Percentiles rank a stretch among this genome's conserved stretches.
Conservation (phyloP, 2,113 vertebrate species). For the Aleadryas rufinucha region DNA sequence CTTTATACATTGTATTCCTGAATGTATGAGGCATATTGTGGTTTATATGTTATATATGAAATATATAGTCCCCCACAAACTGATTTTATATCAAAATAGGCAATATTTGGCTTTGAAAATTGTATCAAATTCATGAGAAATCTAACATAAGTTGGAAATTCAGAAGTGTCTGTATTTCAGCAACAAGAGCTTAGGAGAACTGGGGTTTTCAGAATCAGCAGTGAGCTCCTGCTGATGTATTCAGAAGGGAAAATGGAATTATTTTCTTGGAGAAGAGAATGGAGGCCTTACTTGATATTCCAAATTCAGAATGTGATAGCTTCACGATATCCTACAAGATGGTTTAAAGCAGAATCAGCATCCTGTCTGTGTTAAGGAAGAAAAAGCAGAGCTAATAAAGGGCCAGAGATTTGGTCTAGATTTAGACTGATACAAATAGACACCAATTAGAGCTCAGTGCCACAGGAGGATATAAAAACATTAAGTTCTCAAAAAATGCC, state of each 20-base stretch:
- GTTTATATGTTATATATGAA: neutral
- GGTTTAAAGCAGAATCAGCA: neutral
- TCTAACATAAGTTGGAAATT: neutral
- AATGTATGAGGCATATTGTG: neutral
- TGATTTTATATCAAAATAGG: neutral
- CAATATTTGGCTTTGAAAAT: neutral
- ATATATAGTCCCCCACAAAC: accelerated
- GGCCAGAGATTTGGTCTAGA: neutral
- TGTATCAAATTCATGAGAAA: neutral
- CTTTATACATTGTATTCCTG: too few species aligned
- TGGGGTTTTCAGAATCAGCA: neutral
- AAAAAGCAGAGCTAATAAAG: neutral
- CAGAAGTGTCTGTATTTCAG: neutral
- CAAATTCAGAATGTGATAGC: neutral
- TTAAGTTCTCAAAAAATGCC: neutral
- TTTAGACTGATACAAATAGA: neutral
- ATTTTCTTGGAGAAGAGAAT: neutral
- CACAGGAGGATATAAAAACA: neutral
- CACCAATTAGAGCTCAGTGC: neutral
- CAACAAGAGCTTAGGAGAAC: neutral
- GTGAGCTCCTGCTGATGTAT: neutral
- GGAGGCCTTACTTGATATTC: neutral
- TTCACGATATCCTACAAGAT: neutral
- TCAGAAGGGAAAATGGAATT: neutral
- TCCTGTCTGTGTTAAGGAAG: neutral